phyloP scores from a whole-genome alignment of 2,888 invertebrate genomes.

The Caenorhabditis uteleia region DNA sequence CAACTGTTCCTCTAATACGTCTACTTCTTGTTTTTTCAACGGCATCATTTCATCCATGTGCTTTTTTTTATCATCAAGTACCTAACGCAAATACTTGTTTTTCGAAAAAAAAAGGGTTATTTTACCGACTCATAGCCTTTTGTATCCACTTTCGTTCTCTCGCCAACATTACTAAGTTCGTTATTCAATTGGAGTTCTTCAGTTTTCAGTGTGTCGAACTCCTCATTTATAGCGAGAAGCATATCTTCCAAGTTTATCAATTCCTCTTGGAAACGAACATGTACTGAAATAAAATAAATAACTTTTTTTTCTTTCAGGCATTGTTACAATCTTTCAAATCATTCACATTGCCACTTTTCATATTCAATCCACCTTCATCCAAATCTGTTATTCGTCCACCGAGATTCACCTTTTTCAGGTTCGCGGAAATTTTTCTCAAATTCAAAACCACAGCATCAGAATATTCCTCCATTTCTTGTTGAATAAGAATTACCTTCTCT shows the following conservation, averaged over 20 bases:
- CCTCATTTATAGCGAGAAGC: slow-evolving; percentile 40
- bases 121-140: slow-evolving; percentile 4
- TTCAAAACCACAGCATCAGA: slow-evolving; percentile 44
- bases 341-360: slow-evolving; percentile 5
- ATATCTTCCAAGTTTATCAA: slow-evolving; percentile 54
- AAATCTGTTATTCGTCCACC: slow-evolving; percentile 28
- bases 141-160: background rate
- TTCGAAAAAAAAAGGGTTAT: slow-evolving; percentile 6
- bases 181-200: background rate
- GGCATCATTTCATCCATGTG: slow-evolving; percentile 25
- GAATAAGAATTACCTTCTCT: slow-evolving; percentile 19
- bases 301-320: too few species aligned
- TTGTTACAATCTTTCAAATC: slow-evolving; percentile 4
- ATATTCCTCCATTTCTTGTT: slow-evolving; percentile 46
- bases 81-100: slow-evolving; percentile 13
- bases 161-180: slow-evolving; percentile 7
- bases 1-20: slow-evolving; percentile 19
- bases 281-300: slow-evolving; percentile 46
- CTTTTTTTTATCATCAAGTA: slow-evolving; percentile 32
- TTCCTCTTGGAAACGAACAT: slow-evolving; percentile 64
- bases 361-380: slow-evolving; percentile 27
- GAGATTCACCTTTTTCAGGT: slow-evolving; percentile 44
- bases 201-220: background rate
- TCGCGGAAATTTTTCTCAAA: slow-evolving; percentile 45
- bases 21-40: slow-evolving; percentile 28